Conservation (phyloP, 2,113 vertebrate species). For the Rynchops niger region DNA sequence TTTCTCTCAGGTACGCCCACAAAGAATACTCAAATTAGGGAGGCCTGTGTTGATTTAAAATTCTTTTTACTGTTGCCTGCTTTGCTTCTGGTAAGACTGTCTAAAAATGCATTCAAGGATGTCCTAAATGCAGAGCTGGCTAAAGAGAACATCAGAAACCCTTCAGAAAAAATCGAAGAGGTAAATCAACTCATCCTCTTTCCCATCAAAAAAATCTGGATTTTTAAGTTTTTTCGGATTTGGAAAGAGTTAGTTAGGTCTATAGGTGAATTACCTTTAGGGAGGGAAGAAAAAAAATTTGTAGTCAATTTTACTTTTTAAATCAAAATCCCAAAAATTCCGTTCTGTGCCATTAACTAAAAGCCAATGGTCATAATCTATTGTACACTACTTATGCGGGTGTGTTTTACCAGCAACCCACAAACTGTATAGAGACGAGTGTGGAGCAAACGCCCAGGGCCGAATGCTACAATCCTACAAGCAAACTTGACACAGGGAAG, state of each 20-base stretch:
- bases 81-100: not conserved
- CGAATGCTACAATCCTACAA: accelerated
- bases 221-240: not conserved
- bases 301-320: not conserved
- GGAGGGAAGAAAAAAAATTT: not conserved
- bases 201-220: not conserved
- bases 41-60: not conserved
- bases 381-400: accelerated
- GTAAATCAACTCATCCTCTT: not conserved
- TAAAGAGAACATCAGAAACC: not conserved
- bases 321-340: not conserved
- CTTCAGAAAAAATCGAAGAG: not conserved
- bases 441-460: not conserved
- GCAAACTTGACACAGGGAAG: not conserved
- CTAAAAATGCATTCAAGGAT: not conserved
- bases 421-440: accelerated
- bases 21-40: not conserved
- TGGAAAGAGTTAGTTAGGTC: not conserved
- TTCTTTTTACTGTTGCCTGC: not conserved
- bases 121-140: not conserved
- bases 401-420: not conserved
- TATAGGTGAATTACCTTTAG: not conserved
- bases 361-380: not conserved
- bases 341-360: not conserved
- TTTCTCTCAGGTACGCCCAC: not conserved